These are phyloP conservation scores for Zhuqinia jingwanae DNA, from an alignment of 2,888 invertebrate species.

Conservation along the genomic window DNA sequence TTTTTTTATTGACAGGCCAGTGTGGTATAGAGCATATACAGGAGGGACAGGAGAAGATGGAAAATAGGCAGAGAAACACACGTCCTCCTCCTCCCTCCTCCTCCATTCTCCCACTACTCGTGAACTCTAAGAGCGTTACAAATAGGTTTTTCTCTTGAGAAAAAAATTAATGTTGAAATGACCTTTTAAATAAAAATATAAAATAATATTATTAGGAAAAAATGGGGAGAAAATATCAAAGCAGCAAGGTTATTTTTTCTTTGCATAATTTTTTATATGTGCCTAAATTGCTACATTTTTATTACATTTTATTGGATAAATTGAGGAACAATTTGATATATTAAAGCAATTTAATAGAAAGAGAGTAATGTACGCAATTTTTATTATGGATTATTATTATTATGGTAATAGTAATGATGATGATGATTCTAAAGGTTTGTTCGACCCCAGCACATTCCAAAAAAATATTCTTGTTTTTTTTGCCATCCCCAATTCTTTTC, in stretches of 20 bases:
- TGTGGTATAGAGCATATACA: background rate
- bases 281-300: slow-evolving; percentile 30
- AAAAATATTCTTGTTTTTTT: slow-evolving; percentile 1
- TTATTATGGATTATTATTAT: background rate
- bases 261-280: slow-evolving; percentile 27
- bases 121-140: background rate
- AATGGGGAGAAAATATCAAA: no score
- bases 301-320: background rate
- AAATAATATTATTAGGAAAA: slow-evolving; percentile 1
- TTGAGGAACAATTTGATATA: background rate
- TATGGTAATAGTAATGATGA: background rate
- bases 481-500: no score
- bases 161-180: background rate
- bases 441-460: background rate
- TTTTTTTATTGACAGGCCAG: background rate
- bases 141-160: background rate
- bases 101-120: background rate
- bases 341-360: background rate
- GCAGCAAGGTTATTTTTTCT: no score
- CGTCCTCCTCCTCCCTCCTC: background rate
- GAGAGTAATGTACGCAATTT: background rate
- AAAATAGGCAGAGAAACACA: no score
- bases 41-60: background rate
- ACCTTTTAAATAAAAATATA: background rate
- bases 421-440: background rate